A percentile compares a stretch with the other conserved stretches of the same genome.
These are phyloP conservation scores for Drosophila pandora DNA, from an alignment of 1,140 invertebrate species.

Conservation along the genomic window DNA sequence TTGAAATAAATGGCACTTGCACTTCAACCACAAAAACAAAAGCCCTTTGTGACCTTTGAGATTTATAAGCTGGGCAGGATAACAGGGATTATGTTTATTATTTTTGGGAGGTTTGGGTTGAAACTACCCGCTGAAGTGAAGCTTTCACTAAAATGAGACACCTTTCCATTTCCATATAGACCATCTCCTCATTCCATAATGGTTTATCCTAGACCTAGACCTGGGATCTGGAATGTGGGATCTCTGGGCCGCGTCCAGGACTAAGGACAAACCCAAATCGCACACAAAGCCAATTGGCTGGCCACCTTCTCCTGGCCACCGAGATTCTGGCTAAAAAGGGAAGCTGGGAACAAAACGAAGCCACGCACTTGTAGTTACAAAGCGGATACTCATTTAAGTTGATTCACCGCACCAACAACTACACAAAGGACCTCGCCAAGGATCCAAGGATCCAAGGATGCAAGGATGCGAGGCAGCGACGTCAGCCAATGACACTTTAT, in stretches of 20 bases:
- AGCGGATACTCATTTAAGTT: constrained; percentile 82
- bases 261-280: constrained; percentile 69
- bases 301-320: constrained; percentile 12
- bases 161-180: neutral
- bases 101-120: neutral
- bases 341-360: constrained; percentile 38
- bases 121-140: neutral
- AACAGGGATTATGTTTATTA: neutral
- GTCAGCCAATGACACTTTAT: constrained; percentile 82
- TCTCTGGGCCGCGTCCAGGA: constrained; percentile 17
- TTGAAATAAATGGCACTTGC: neutral
- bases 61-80: neutral
- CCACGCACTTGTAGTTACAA: constrained; percentile 66
- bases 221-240: constrained; percentile 13
- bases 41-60: neutral
- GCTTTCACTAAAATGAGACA: constrained; percentile 27
- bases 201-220: constrained; percentile 22
- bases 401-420: constrained; percentile 73
- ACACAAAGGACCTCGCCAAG: constrained; percentile 32
- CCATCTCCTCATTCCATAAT: neutral
- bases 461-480: constrained; percentile 30
- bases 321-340: constrained; percentile 6
- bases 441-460: constrained; percentile 4
- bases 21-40: neutral
- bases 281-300: constrained; percentile 59